Percentiles rank a stretch among this genome's conserved stretches.
phyloP scores from a whole-genome alignment of 2,113 vertebrate genomes.

The Camelus bactrianus region DNA sequence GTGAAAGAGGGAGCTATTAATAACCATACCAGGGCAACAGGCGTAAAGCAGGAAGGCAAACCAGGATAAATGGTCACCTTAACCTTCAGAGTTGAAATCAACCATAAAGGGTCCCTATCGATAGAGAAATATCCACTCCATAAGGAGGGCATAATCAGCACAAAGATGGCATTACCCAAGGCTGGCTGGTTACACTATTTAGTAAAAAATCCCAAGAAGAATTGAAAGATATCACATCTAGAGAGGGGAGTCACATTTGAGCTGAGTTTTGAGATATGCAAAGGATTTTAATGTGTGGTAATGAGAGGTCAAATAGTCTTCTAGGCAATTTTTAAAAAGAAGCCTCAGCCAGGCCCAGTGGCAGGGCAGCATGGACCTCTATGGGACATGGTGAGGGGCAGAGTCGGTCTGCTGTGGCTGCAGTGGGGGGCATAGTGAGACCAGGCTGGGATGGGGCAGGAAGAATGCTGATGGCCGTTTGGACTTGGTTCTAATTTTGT shows the following conservation, averaged over 20 bases:
- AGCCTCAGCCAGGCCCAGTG: neutral
- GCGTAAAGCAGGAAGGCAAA: neutral
- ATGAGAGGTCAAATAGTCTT: neutral
- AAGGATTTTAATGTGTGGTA: neutral
- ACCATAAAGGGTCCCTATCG: neutral
- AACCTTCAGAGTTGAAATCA: neutral
- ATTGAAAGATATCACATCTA: neutral
- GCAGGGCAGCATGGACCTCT: neutral
- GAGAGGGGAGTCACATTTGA: neutral
- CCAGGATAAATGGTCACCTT: neutral
- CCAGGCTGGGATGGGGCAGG: neutral
- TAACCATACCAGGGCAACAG: neutral
- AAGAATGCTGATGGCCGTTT: neutral
- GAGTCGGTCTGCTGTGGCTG: neutral
- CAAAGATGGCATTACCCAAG: neutral
- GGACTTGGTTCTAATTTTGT: neutral
- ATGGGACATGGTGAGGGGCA: neutral
- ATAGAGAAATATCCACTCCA: neutral
- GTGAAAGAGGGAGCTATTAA: neutral
- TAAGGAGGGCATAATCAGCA: neutral
- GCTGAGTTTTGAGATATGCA: neutral
- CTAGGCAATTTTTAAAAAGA: neutral
- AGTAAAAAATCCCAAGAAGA: neutral
- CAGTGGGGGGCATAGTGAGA: neutral
- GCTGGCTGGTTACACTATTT: neutral